These are phyloP conservation scores for Tragopan temminckii DNA, from an alignment of 2,797 vertebrate genomes.

Conservation along the genomic window DNA sequence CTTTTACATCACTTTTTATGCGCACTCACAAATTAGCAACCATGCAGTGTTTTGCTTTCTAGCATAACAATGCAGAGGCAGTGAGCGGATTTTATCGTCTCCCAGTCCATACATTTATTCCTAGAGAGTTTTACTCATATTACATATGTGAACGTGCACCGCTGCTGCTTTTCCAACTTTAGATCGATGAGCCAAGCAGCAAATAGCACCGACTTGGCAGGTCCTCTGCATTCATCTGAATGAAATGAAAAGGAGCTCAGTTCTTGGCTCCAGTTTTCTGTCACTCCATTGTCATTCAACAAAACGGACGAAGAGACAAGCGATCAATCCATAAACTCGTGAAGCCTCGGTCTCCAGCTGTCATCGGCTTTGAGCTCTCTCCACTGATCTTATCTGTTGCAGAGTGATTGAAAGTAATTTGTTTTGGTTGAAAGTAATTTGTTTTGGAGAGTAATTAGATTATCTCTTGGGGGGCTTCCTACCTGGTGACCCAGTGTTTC, in stretches of 20 bases:
- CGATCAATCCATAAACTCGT: slow-evolving; percentile 5
- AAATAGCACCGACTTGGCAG: neutral
- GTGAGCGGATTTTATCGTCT: neutral
- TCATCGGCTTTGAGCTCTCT: slow-evolving; percentile 63
- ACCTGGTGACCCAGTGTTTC: slow-evolving; percentile 76
- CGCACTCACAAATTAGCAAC: neutral
- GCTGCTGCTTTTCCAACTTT: slow-evolving; percentile 20
- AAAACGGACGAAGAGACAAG: slow-evolving; percentile 39
- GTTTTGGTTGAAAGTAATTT: slow-evolving; percentile 82
- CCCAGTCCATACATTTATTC: neutral
- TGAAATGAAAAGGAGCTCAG: slow-evolving; percentile 59
- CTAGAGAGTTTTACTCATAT: neutral
- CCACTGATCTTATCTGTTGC: slow-evolving; percentile 75
- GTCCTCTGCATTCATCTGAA: neutral
- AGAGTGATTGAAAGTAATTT: slow-evolving; percentile 78
- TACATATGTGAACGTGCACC: neutral
- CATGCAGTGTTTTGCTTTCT: neutral
- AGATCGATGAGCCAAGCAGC: slow-evolving; percentile 34
- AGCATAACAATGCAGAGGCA: neutral
- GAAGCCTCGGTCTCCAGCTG: slow-evolving; percentile 64
- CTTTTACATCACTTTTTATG: neutral
- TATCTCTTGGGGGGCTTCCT: slow-evolving; percentile 75
- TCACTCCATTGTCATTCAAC: slow-evolving; percentile 73
- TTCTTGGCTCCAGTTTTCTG: slow-evolving; percentile 71
- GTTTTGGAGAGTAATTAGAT: slow-evolving; percentile 79